Conservation (phyloP, 2,888 invertebrate genomes). For the Sinhomidia bicolor region DNA sequence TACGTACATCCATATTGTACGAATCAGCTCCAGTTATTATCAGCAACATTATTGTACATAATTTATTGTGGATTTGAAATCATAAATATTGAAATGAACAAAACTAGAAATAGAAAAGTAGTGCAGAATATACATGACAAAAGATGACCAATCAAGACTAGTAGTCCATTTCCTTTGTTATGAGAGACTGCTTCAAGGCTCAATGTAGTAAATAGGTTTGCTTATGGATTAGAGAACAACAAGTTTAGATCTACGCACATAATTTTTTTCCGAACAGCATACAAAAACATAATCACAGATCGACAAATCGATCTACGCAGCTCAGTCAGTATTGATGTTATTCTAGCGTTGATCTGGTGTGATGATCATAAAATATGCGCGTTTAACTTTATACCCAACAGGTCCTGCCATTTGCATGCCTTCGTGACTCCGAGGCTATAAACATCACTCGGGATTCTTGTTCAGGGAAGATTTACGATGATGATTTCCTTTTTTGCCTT, state of each 20-base stretch:
- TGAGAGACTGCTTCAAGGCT: not conserved
- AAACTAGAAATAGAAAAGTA: not conserved
- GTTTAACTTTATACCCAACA: not conserved
- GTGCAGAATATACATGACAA: constrained; percentile 18
- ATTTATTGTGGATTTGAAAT: too few species aligned
- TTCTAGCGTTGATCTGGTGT: not conserved
- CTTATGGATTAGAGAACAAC: too few species aligned
- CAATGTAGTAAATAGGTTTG: not conserved
- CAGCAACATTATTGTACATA: too few species aligned
- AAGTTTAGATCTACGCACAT: too few species aligned
- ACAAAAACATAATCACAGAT: too few species aligned
- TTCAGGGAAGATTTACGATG: constrained; percentile 52
- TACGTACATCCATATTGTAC: too few species aligned
- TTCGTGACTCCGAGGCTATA: constrained; percentile 51
- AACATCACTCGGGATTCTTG: constrained; percentile 53
- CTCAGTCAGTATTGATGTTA: too few species aligned
- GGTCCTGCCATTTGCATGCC: constrained; percentile 1
- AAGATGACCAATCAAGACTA: constrained; percentile 63
- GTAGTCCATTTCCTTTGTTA: constrained; percentile 63
- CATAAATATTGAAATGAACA: not conserved
- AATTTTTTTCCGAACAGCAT: too few species aligned
- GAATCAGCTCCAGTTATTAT: too few species aligned
- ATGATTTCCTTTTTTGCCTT: constrained; percentile 57
- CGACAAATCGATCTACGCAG: too few species aligned
- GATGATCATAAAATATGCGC: constrained; percentile 27